phyloP scores from a whole-genome alignment of 1,140 invertebrate species.

The Neodiprion fabricii region DNA sequence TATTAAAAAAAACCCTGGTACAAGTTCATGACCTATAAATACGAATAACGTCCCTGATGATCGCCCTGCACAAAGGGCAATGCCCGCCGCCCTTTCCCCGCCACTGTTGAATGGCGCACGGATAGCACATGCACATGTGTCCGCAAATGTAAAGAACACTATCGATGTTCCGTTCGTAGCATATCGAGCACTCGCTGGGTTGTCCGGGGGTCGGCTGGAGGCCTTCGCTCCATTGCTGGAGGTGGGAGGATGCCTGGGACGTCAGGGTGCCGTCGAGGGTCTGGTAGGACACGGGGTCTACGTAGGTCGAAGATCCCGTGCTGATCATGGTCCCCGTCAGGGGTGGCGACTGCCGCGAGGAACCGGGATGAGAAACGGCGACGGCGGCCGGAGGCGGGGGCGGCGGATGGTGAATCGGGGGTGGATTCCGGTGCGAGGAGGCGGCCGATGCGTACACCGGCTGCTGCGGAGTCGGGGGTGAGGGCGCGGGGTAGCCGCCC shows the following conservation, averaged over 20 bases:
- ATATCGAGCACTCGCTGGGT: conserved; percentile 87
- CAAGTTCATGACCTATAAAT: conserved; percentile 85
- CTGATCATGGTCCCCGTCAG: conserved; percentile 55
- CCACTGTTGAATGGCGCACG: conserved; percentile 94
- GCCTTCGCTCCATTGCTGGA: conserved; percentile 58
- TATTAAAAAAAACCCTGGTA: background rate
- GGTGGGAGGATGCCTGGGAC: conserved; percentile 44
- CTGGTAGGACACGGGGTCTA: conserved; percentile 56
- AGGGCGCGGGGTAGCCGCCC: conserved; percentile 41
- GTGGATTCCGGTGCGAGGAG: conserved; percentile 31
- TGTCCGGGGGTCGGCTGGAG: conserved; percentile 54
- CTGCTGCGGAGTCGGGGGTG: conserved; percentile 51
- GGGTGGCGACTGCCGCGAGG: conserved; percentile 43
- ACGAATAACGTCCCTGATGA: conserved; percentile 93
- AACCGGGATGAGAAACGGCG: conserved; percentile 32
- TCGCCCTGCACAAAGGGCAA: conserved; percentile 92
- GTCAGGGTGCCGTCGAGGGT: conserved; percentile 48
- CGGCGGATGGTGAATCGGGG: conserved; percentile 20
- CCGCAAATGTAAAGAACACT: conserved; percentile 96
- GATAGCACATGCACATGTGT: conserved; percentile 98
- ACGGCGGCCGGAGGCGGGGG: conserved; percentile 28
- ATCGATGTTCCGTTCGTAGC: conserved; percentile 92
- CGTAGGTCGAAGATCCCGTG: conserved; percentile 65
- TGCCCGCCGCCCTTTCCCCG: conserved; percentile 86
- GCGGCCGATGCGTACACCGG: conserved; percentile 33